Percentiles rank a stretch among this genome's conserved stretches.
Conservation (phyloP, 64 coral and sea anemone species). For the Dendronephthya gigantea region DNA sequence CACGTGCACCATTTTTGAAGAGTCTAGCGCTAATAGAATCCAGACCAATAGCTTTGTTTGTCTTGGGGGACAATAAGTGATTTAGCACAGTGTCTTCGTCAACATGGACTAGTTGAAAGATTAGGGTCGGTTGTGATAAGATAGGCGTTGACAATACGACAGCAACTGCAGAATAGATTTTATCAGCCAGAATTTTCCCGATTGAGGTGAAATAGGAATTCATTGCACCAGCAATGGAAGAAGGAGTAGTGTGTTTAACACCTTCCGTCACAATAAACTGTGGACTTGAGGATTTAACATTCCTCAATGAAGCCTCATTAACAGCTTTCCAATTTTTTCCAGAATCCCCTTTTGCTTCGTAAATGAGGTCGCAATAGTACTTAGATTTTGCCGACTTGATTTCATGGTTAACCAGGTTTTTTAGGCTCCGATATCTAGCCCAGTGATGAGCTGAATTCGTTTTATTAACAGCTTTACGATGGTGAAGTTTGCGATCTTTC, state of each 20-base stretch:
- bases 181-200: neutral
- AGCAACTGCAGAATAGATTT: conserved; percentile 11
- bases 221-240: conserved; percentile 20
- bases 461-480: conserved; percentile 37
- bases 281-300: conserved; percentile 1
- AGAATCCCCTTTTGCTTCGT: conserved; percentile 23
- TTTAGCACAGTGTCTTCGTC: conserved; percentile 12
- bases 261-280: conserved; percentile 5
- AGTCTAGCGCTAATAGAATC: conserved; percentile 35
- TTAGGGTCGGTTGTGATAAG: neutral
- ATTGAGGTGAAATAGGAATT: conserved; percentile 30
- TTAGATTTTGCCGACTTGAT: conserved; percentile 43
- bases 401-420: conserved; percentile 29
- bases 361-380: conserved; percentile 31
- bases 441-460: conserved; percentile 28
- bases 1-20: conserved; percentile 10
- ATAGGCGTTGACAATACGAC: neutral
- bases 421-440: conserved; percentile 30
- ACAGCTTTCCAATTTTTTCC: conserved; percentile 28
- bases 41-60: conserved; percentile 38
- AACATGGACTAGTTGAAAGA: conserved; percentile 15
- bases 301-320: conserved; percentile 30
- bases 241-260: conserved; percentile 19
- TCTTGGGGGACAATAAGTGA: conserved; percentile 10
- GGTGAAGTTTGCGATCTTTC: conserved; percentile 27